Evolutionary conservation across 2,888 invertebrate genomes (phyloP), one percentile per base, ranked within the genome.

Genomic region (Monoplex corrugatus): DNA sequence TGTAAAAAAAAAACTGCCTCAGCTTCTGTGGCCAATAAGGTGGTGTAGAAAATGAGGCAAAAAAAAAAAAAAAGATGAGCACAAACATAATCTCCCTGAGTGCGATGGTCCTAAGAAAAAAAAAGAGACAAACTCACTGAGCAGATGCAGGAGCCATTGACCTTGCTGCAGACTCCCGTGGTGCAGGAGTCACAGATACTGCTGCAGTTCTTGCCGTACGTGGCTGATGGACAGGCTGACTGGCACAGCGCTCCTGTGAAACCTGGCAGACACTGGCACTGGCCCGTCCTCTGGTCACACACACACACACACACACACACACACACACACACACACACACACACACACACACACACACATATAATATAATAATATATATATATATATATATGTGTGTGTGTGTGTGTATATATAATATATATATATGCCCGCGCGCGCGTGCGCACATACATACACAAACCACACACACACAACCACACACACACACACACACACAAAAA

Each of bases 191-290:
- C 38, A 75, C 93, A 94, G 16, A 85, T 83, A 32, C 86, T 50
- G 45, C 86, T 82, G 91, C 94, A 95, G 89, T 91, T 92, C 85
- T 89, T 87, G 28, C 94, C 94, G 90, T 92, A 95, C 85, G 88
- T 91, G 85, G 92, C 92, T 44, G 80, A 43, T 1, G 89, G 92
- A 92, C 94, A 95, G 5, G 91, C 80, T 6, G 82, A 57, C 63
- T 92, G 89, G 89, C 93, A 93, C 8, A 89, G 84, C 16, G 35
- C 19, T 16, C 93, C 94, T 32, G 78, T 89, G 57, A 92, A 92
- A 16, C 94, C 94, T 32, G 92, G 89, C 10, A 89, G 88, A 90
- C 94, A 94, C 0, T 86, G 89, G 87, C 94, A 94, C 8, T 87
- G 78, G 38, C 94, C 92, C 86, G 91, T 91, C 44, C 82, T 38